These are phyloP conservation scores for Cettia cetti DNA, from an alignment of 2,113 vertebrate genomes.

Conservation along the genomic window DNA sequence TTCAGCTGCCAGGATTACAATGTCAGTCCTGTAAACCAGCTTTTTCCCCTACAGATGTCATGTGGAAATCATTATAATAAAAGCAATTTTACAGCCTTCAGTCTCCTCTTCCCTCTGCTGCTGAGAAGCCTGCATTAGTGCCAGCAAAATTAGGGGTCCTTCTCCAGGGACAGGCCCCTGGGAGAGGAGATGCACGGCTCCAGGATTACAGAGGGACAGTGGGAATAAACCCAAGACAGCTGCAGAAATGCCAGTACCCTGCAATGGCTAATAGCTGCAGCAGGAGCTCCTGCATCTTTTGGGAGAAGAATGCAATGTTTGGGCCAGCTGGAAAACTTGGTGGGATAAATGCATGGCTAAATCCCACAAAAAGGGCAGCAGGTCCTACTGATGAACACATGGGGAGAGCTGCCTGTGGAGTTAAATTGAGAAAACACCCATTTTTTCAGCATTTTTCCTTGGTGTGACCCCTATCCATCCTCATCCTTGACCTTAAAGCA, in stretches of 20 bases:
- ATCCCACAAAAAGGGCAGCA: neutral
- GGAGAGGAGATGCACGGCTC: neutral
- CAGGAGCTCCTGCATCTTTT: neutral
- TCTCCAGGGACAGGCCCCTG: neutral
- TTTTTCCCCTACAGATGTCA: neutral
- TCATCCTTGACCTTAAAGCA: neutral
- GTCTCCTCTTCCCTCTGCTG: neutral
- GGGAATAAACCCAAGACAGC: neutral
- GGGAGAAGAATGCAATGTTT: accelerated
- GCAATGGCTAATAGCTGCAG: neutral
- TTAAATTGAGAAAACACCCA: accelerated
- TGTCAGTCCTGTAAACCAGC: neutral
- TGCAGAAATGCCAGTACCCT: neutral
- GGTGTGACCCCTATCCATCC: neutral
- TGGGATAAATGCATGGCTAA: neutral
- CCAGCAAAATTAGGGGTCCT: neutral
- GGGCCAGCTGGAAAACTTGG: neutral
- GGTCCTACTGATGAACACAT: accelerated
- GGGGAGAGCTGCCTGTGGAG: neutral
- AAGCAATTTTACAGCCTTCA: neutral
- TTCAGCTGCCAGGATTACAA: neutral
- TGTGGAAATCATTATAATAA: neutral
- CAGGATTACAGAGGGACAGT: neutral
- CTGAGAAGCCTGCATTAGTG: neutral
- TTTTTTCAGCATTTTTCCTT: neutral